Evolutionary conservation across 2,113 vertebrate genomes (phyloP), one percentile per base, ranked within the genome.

Genomic region (Carlito syrichta): DNA sequence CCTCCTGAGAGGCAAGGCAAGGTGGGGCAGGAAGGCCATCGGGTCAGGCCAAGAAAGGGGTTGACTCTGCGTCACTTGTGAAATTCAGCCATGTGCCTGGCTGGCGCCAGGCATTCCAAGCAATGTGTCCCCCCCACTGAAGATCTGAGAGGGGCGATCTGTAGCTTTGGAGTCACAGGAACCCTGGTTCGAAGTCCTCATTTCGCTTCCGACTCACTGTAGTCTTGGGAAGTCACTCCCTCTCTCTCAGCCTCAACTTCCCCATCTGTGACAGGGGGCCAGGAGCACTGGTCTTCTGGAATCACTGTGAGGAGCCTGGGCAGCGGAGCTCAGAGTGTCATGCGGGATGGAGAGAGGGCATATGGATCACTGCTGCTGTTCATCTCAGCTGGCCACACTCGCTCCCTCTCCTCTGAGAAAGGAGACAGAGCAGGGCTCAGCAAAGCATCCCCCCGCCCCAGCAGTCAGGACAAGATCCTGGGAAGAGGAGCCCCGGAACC

Each of bases 321-420:
- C 22, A 13, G 9, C 14, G 43, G 63, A 1, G 27, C 76, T 20
- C 68, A 54, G 58, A 58, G 83, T 52, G 12, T 23, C 30, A 2
- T 10, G 23, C 20, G 20, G 14, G 13, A 3, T 16, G 13, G 0
- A 22, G 16, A 25, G 14, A 16, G 17, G 40, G 22, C 1, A 6
- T 2, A 4, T 23, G 50, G 32, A 6, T 45, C 27, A 12, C 5
- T 11, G 6, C n/a, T 38, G 35, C 52, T 27, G 27, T 32, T 14
- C 25, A 40, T 22, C 58, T 35, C 6, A 14, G 27, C 23, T 6
- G 7, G 62, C n/a, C 3, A 3, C 52, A 13, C 43, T 50, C 43
- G 69, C 54, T 48, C 23, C 38, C 74, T 60, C 78, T 62, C n/a
- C 20, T 32, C 86, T 48, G 63, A 54, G 62, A 32, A 1, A 2